Percentiles rank a stretch among this genome's conserved stretches.
phyloP scores from a whole-genome alignment of 2,888 invertebrate species.

The Callyntrura guangdongensis region DNA sequence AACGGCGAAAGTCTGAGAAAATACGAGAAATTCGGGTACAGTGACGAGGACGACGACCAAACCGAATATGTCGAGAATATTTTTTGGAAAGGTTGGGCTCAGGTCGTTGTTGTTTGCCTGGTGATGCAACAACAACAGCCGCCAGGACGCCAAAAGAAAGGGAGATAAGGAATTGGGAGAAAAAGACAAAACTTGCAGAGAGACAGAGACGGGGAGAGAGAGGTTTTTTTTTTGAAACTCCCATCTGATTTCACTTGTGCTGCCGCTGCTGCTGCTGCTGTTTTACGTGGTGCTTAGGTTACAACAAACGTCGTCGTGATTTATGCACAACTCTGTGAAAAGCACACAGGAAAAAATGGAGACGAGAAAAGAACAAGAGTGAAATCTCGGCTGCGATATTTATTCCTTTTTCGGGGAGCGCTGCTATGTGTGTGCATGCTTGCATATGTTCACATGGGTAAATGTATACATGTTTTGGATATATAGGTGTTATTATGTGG shows the following conservation, averaged over 20 bases:
- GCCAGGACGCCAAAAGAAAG: constrained; percentile 2
- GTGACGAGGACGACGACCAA: too few species aligned
- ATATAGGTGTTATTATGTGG: too few species aligned
- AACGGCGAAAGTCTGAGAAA: constrained; percentile 69
- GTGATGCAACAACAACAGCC: constrained; percentile 25
- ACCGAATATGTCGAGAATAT: too few species aligned
- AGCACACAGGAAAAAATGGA: constrained; percentile 32
- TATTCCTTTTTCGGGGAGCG: neutral
- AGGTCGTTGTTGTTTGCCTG: neutral
- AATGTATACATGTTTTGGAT: too few species aligned
- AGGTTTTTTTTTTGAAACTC: constrained; percentile 21
- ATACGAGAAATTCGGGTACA: too few species aligned
- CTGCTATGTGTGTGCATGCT: constrained; percentile 1
- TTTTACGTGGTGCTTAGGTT: neutral
- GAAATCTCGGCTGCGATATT: neutral
- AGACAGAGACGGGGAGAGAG: neutral
- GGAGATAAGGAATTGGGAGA: too few species aligned
- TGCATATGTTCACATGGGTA: too few species aligned
- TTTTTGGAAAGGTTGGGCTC: constrained; percentile 42
- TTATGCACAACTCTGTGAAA: constrained; percentile 63
- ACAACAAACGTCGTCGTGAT: too few species aligned
- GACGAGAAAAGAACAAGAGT: too few species aligned
- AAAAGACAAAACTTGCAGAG: too few species aligned
- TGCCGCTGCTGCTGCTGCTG: too few species aligned
- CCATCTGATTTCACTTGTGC: constrained; percentile 2